These are phyloP conservation scores for Vombatus ursinus DNA, from an alignment of 2,113 vertebrate genomes.

Conservation along the genomic window DNA sequence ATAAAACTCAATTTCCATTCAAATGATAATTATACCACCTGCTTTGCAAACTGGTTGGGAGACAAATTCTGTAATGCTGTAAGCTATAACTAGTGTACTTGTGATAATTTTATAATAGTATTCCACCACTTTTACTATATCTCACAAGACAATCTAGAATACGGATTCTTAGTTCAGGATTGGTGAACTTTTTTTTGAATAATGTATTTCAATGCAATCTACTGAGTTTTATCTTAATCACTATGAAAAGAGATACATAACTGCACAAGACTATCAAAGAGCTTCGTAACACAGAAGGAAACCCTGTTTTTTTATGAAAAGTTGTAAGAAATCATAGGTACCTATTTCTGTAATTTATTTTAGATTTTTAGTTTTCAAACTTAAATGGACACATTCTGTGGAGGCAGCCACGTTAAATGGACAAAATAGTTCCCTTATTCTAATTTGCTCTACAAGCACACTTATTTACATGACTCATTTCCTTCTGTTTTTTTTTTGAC, in stretches of 20 bases:
- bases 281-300: not conserved
- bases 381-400: not conserved
- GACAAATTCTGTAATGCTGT: not conserved
- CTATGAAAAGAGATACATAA: too few species aligned
- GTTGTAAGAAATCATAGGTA: not conserved
- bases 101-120: not conserved
- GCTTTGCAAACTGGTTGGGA: not conserved
- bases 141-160: not conserved
- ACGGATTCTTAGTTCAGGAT: not conserved
- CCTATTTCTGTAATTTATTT: not conserved
- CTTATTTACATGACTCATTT: fast-evolving
- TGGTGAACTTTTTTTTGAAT: not conserved
- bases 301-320: not conserved
- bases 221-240: not conserved
- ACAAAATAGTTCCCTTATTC: not conserved
- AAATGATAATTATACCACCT: not conserved
- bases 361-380: not conserved
- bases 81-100: not conserved
- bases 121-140: not conserved
- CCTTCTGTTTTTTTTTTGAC: not conserved
- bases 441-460: not conserved
- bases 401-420: not conserved
- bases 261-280: not conserved
- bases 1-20: not conserved
- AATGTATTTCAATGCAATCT: not conserved